A percentile compares a stretch with the other conserved stretches of the same genome.
Evolutionary conservation across 2,797 vertebrate genomes (phyloP).

Genomic region (Bovichtus diacanthus): DNA sequence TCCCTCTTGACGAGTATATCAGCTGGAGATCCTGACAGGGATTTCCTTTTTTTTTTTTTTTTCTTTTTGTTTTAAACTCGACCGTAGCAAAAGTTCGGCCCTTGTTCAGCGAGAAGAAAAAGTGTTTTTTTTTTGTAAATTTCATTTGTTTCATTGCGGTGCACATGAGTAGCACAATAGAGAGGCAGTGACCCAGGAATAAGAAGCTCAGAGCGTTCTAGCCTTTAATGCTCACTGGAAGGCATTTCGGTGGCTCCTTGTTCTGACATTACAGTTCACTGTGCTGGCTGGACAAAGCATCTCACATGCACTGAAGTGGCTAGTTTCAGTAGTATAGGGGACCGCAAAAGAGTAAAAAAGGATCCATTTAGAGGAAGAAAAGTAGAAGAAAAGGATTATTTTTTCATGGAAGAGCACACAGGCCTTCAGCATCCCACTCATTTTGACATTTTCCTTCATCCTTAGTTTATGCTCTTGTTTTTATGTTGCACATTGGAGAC

Average conservation of each 20-base stretch:
- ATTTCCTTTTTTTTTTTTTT: slow-evolving; percentile 31
- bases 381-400: slow-evolving; percentile 24
- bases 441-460: slow-evolving; percentile 41
- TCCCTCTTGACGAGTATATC: slow-evolving; percentile 19
- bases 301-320: slow-evolving; percentile 45
- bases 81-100: slow-evolving; percentile 33
- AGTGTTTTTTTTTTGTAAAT: slow-evolving; percentile 9
- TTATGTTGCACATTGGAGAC: slow-evolving; percentile 23
- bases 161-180: slow-evolving; percentile 47
- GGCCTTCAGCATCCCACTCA: slow-evolving; percentile 44
- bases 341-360: slow-evolving; percentile 18
- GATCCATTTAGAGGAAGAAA: slow-evolving; percentile 29
- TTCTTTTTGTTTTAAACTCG: too few relatives aligned
- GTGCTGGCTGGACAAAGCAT: slow-evolving; percentile 50
- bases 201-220: slow-evolving; percentile 49
- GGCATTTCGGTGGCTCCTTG: slow-evolving; percentile 47
- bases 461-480: slow-evolving; percentile 33
- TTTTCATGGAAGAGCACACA: slow-evolving; percentile 54
- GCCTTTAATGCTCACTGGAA: slow-evolving; percentile 59
- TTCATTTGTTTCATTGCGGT: slow-evolving; percentile 50
- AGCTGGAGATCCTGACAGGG: slow-evolving; percentile 35
- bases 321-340: slow-evolving; percentile 30
- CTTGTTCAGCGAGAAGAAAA: slow-evolving; percentile 23
- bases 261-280: slow-evolving; percentile 59
- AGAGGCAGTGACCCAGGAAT: slow-evolving; percentile 54